Percentiles rank a stretch among this genome's conserved stretches.
These are phyloP conservation scores for Saccostrea cuccullata DNA, from an alignment of 1,140 invertebrate species.

Conservation along the genomic window DNA sequence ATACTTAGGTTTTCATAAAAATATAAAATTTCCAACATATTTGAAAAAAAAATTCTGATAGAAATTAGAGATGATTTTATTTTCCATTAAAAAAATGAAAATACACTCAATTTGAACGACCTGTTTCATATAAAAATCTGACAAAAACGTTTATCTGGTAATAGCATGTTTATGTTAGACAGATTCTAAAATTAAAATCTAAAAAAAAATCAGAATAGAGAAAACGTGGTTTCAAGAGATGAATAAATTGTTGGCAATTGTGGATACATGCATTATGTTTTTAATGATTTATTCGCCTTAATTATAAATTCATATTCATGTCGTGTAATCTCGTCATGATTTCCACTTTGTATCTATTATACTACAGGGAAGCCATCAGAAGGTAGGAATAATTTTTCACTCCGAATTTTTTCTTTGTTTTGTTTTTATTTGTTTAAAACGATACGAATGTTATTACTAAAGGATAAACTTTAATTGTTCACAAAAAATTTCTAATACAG, in stretches of 20 bases:
- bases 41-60: too few species aligned
- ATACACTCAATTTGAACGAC: neutral
- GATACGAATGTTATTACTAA: neutral
- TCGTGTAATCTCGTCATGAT: constrained; percentile 20
- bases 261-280: neutral
- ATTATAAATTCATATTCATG: constrained; percentile 23
- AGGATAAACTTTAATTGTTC: neutral
- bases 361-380: neutral
- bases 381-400: neutral
- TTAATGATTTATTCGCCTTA: constrained; percentile 15
- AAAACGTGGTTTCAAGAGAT: neutral
- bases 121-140: too few species aligned
- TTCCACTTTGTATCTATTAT: constrained; percentile 2
- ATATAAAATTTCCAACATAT: too few species aligned
- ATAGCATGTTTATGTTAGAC: too few species aligned
- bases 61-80: neutral
- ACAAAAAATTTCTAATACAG: neutral
- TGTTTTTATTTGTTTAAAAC: neutral
- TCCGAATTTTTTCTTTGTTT: neutral
- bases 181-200: neutral
- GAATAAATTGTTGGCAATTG: constrained; percentile 24
- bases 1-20: too few species aligned
- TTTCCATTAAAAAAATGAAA: neutral
- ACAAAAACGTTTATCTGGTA: too few species aligned
- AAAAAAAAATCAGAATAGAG: neutral